phyloP scores from a whole-genome alignment of 2,113 vertebrate species.

The Suricata suricatta region DNA sequence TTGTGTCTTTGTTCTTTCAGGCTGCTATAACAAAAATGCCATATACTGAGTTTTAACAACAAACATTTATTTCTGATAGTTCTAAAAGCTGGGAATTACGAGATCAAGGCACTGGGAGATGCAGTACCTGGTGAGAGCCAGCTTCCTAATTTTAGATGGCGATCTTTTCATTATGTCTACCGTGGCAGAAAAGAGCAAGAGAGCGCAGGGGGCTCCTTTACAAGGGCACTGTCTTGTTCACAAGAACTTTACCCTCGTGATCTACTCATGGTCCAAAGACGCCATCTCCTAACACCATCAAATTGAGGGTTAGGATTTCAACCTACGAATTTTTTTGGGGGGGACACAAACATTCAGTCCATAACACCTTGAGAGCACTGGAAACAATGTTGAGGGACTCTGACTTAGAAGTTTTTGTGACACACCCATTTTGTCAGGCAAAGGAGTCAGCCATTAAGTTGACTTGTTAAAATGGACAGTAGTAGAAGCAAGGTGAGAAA shows the following conservation, averaged over 20 bases:
- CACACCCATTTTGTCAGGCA: background rate
- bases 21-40: background rate
- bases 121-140: background rate
- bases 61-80: background rate
- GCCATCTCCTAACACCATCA: background rate
- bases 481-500: background rate
- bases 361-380: background rate
- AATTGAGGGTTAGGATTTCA: background rate
- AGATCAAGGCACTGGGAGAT: background rate
- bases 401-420: background rate
- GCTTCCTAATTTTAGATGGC: background rate
- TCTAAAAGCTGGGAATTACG: background rate
- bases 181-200: background rate
- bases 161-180: background rate
- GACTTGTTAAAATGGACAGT: background rate
- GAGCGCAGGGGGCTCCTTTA: background rate
- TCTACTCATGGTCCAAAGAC: background rate
- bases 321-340: background rate
- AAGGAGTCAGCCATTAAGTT: background rate
- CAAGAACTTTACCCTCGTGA: background rate
- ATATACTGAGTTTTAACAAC: background rate
- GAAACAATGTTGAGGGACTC: background rate
- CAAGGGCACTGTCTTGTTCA: background rate
- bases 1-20: background rate
- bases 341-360: background rate